Evolutionary conservation across 35 echinoderm and acorn worm species (phyloP).

Genomic region (Eucidaris tribuloides): DNA sequence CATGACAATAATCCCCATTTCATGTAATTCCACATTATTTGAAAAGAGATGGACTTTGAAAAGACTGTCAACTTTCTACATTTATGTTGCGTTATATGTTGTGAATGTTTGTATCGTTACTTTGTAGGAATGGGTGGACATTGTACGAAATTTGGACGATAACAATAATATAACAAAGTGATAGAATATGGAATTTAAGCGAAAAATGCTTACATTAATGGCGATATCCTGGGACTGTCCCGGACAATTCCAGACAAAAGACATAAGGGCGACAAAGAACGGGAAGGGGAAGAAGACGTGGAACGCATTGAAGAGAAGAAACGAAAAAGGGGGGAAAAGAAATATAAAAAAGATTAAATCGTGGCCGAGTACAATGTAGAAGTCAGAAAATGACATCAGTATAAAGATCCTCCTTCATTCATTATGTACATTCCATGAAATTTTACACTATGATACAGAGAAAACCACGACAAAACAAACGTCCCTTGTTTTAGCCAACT

Average conservation of each 20-base stretch:
- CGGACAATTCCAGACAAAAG: constrained; percentile 24
- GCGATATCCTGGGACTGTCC: constrained; percentile 26
- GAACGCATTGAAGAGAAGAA: constrained; percentile 32
- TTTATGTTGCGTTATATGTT: too few relatives aligned
- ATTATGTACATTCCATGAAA: not conserved
- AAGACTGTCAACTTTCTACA: too few relatives aligned
- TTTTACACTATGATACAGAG: not conserved
- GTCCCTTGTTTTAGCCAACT: too few relatives aligned
- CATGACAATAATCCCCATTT: too few relatives aligned
- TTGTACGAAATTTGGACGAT: too few relatives aligned
- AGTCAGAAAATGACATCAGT: not conserved
- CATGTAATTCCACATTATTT: too few relatives aligned
- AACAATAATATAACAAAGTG: too few relatives aligned
- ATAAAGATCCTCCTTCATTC: not conserved
- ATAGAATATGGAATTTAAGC: too few relatives aligned
- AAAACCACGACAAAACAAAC: not conserved
- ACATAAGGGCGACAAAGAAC: constrained; percentile 13
- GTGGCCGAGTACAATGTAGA: not conserved
- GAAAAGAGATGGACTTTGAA: too few relatives aligned
- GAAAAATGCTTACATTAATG: constrained; percentile 38
- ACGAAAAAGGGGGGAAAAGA: not conserved
- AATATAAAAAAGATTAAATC: not conserved
- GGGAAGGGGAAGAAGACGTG: not conserved
- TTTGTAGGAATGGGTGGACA: too few relatives aligned
- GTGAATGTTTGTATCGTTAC: too few relatives aligned